Base-by-base conservation (phyloP, 2,113 vertebrate genomes). In the Morphnarchus princeps region DNA sequence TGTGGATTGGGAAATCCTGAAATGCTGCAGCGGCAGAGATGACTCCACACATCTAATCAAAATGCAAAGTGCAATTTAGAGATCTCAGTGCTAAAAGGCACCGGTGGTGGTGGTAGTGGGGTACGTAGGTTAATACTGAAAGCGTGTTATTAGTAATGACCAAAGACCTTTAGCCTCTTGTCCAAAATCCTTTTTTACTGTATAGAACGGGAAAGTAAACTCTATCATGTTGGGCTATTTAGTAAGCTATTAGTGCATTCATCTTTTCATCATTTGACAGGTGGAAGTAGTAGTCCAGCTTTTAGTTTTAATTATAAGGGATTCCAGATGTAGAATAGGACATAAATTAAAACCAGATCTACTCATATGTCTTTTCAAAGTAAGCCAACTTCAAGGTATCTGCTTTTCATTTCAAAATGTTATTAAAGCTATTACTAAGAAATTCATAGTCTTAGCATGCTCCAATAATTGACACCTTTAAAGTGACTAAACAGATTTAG, bases 231-330 rank as follows among this genome's bases (percentile, higher is more conserved):
- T 97, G 97, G 97, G 97, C 98, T 98, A 97, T 99, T 98, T 99
- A 99, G 99, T 98, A 99, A 98, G 98, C 99, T 99, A 99, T 99
- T 99, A 99, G 98, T 98, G 98, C 99, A 99, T 99, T 99, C 98
- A 99, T 99, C 99, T 99, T 99, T 99, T 99, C 99, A 99, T 98
- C 99, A 98, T 99, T 99, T 99, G 99, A 99, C 99, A 99, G 99
- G 99, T 99, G 99, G 99, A 99, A 99, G 99, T 99, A 99, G 98
- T 99, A 99, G 98, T 98, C 98, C 98, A 98, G 98, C 99, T 99
- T 99, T 99, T 99, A 99, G 99, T 99, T 99, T 99, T 99, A 99
- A 99, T 99, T 99, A 99, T 99, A 99, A 99, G 98, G 98, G 99
- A 99, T 99, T 99, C 99, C 99, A 99, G 99, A 99, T 99, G 99